phyloP scores from a whole-genome alignment of 2,113 vertebrate genomes.

The Platycercus adscitus region DNA sequence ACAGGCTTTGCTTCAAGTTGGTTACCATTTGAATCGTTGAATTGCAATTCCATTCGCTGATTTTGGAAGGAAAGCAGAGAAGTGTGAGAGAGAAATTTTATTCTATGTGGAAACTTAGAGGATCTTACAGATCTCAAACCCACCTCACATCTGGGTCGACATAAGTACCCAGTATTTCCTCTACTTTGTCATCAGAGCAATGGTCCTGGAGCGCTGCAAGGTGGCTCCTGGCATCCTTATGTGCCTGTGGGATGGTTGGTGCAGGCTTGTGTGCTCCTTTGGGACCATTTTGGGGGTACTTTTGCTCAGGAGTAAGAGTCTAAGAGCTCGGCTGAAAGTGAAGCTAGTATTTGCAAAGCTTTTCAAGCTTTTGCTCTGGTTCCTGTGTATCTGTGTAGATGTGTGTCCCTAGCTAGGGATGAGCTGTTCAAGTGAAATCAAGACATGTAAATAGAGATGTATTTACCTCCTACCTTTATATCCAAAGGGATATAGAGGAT shows the following conservation, averaged over 20 bases:
- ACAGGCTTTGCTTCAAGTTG: neutral
- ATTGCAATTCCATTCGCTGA: neutral
- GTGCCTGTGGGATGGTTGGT: neutral
- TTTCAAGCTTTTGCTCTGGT: neutral
- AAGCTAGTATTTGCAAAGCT: neutral
- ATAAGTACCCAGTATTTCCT: accelerated
- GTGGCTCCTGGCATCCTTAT: neutral
- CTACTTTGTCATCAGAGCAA: neutral
- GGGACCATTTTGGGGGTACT: accelerated
- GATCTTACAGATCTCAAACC: neutral
- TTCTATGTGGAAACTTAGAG: neutral
- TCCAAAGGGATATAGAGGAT: neutral
- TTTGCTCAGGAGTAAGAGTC: neutral
- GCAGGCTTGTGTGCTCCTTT: neutral
- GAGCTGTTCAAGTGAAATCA: neutral
- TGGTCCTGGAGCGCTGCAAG: accelerated
- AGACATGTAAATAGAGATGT: neutral
- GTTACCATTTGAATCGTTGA: neutral
- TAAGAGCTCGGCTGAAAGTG: neutral
- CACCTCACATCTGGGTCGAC: neutral
- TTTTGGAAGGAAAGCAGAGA: neutral
- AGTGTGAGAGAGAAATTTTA: neutral
- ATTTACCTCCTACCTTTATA: neutral
- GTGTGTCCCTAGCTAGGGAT: neutral
- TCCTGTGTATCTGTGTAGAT: neutral